Conservation (phyloP, 2,888 invertebrate genomes). For the Baronia brevicornis region DNA sequence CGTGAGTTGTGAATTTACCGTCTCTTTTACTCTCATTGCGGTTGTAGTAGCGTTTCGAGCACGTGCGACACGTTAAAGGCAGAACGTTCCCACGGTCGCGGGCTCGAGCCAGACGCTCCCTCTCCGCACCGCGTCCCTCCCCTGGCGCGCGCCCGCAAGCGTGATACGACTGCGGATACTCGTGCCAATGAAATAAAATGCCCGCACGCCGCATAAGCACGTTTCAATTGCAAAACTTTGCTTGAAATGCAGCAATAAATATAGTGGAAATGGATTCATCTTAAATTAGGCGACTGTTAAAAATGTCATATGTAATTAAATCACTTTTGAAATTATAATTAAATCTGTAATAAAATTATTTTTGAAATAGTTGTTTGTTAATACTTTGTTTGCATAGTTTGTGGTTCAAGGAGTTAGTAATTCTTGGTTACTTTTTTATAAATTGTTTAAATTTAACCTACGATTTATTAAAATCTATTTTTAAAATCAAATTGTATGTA, state of each 20-base stretch:
- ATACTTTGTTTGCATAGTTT: too few species aligned
- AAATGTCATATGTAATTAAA: too few species aligned
- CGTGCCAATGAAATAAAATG: conserved; percentile 68
- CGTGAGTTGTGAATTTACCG: conserved; percentile 19
- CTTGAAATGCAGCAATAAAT: conserved; percentile 51
- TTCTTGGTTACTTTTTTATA: too few species aligned
- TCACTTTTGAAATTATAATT: too few species aligned
- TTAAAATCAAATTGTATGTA: conserved; percentile 10
- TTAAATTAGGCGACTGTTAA: conserved; percentile 8
- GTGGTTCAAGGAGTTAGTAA: too few species aligned
- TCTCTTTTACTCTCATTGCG: conserved; percentile 45
- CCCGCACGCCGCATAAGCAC: conserved; percentile 65
- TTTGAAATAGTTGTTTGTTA: too few species aligned
- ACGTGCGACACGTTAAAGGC: conserved; percentile 75
- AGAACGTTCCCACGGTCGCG: conserved; percentile 73
- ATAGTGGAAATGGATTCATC: conserved; percentile 48
- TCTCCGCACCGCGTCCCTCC: conserved; percentile 23
- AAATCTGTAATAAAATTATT: too few species aligned
- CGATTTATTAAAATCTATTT: too few species aligned
- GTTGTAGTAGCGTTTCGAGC: conserved; percentile 60
- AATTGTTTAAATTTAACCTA: too few species aligned
- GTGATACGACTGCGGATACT: conserved; percentile 63
- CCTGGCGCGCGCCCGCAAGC: conserved; percentile 28
- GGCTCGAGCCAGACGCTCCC: conserved; percentile 43
- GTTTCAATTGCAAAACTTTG: conserved; percentile 67